Conservation (phyloP, 2,797 vertebrate genomes). For the Pangasius krempfi region DNA sequence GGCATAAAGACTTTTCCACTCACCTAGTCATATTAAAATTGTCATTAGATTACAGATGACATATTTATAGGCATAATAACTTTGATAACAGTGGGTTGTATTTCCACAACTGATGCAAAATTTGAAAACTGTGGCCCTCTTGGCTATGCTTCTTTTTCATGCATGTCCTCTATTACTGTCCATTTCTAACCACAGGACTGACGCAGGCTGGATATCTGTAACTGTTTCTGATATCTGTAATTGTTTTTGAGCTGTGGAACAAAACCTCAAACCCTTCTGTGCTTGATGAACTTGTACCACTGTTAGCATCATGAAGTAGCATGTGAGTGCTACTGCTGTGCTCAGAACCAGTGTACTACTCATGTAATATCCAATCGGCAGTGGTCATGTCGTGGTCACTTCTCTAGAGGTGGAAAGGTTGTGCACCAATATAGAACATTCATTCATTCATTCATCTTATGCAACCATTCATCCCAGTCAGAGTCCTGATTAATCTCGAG, state of each 20-base stretch:
- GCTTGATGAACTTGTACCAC: neutral
- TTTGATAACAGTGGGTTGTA: no score
- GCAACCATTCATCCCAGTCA: neutral
- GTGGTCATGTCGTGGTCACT: neutral
- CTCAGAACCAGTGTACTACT: neutral
- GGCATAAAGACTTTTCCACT: no score
- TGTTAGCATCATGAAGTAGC: neutral
- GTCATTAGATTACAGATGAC: no score
- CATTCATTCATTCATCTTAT: neutral
- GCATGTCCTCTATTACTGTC: no score
- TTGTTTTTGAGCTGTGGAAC: neutral
- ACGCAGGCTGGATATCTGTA: neutral
- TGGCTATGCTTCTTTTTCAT: no score
- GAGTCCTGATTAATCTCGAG: neutral
- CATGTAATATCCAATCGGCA: neutral
- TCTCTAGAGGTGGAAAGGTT: neutral
- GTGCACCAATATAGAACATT: neutral
- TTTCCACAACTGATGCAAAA: no score
- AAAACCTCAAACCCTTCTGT: neutral
- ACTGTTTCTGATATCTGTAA: neutral
- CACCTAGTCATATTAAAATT: no score
- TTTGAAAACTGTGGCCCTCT: no score
- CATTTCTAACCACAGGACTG: neutral
- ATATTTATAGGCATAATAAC: no score
- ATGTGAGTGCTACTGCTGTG: neutral